phyloP scores from a whole-genome alignment of 2,888 invertebrate genomes.

The Thera obeliscata region DNA sequence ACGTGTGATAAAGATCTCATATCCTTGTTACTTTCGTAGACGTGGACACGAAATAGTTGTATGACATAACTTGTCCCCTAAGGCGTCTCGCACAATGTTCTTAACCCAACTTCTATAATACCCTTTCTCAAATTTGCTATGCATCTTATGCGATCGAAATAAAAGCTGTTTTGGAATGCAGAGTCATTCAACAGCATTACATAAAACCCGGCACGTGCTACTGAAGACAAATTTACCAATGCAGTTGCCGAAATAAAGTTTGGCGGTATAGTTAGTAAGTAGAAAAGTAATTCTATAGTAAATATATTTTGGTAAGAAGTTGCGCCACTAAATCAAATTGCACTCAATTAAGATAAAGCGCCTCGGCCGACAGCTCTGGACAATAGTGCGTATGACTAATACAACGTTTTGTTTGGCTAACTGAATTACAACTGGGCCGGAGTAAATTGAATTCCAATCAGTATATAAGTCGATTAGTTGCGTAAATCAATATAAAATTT shows the following conservation, averaged over 20 bases:
- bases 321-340: constrained; percentile 79
- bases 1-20: constrained; percentile 72
- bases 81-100: constrained; percentile 69
- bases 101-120: constrained; percentile 46
- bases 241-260: constrained; percentile 45
- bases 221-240: constrained; percentile 53
- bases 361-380: constrained; percentile 73
- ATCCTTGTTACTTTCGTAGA: constrained; percentile 78
- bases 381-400: constrained; percentile 77
- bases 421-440: constrained; percentile 66
- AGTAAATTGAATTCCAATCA: constrained; percentile 66
- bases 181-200: constrained; percentile 20
- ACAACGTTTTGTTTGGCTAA: constrained; percentile 77
- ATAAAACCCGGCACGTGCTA: constrained; percentile 51
- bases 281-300: constrained; percentile 42
- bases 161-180: constrained; percentile 26
- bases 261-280: constrained; percentile 47
- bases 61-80: constrained; percentile 76
- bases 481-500: constrained; percentile 48
- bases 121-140: constrained; percentile 7
- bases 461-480: constrained; percentile 46
- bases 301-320: constrained; percentile 56
- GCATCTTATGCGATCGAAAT: constrained; percentile 21
- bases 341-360: constrained; percentile 83
- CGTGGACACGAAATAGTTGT: constrained; percentile 73